Evolutionary conservation across 2,797 vertebrate genomes (phyloP).

Genomic region (Rachycentron canadum): DNA sequence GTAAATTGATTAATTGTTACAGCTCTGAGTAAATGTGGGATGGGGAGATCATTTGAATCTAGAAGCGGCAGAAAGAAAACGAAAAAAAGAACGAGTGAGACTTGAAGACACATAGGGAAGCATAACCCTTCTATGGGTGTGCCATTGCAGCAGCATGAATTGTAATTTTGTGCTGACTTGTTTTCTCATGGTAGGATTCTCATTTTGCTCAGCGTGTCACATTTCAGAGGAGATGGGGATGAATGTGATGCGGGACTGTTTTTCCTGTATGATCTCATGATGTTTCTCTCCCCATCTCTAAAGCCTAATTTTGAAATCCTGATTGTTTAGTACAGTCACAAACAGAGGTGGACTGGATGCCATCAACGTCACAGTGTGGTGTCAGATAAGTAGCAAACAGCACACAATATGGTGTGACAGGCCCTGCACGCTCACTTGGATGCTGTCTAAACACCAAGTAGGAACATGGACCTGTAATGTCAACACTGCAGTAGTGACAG

Average conservation of each 20-base stretch:
- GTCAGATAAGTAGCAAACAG: constrained; percentile 6
- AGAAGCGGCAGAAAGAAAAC: constrained; percentile 4
- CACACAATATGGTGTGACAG: constrained; percentile 28
- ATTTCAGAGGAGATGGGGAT: constrained; percentile 9
- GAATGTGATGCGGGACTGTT: not conserved
- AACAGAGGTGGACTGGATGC: constrained; percentile 1
- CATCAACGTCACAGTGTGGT: constrained; percentile 1
- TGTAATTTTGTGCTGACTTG: constrained; percentile 55
- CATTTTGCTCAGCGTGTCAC: constrained; percentile 30
- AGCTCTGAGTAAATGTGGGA: constrained; percentile 19
- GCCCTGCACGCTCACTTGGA: constrained; percentile 16
- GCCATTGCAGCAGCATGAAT: constrained; percentile 47
- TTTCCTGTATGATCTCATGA: constrained; percentile 2
- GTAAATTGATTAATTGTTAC: not conserved
- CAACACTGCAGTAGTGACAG: constrained; percentile 27
- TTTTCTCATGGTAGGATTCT: constrained; percentile 15
- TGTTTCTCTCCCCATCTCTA: not conserved
- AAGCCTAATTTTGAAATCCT: constrained; percentile 17
- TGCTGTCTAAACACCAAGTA: constrained; percentile 33
- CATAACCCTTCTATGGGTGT: constrained; percentile 36
- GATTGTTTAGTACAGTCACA: constrained; percentile 23
- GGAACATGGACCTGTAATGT: constrained; percentile 11
- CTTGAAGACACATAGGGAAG: not conserved
- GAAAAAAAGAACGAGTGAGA: not conserved
- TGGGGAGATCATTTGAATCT: constrained; percentile 15